Base-by-base conservation (phyloP, 1,140 invertebrate genomes). In the Akabosia matsudoensis region DNA sequence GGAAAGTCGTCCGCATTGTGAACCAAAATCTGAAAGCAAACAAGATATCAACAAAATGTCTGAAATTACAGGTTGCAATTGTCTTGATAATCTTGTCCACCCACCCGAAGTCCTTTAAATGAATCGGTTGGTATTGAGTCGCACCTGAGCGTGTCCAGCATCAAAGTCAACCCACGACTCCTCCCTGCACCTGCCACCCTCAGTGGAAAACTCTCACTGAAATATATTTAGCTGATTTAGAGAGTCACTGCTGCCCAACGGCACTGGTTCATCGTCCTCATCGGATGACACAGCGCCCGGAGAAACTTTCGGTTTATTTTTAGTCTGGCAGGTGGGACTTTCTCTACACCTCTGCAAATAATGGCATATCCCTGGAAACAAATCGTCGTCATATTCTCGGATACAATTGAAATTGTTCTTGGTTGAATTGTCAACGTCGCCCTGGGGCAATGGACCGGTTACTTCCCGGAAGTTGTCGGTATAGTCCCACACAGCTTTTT, bases 401-500 rank as follows among this genome's bases (percentile, higher is more conserved):
- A 72, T 51, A 28, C 70, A 72, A 24, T 45, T 72, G 37, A 72
- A 72, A 22, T 24, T 72, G 70, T 72, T 24, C 13, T 18, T 2
- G 3, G 70, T 37, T 2, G n/a, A 4, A 22, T n/a, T 45, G 7
- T 72, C 70, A 2, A 24, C 33, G 2, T 54, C 56, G 33, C 2
- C 61, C 51, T 70, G 31, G 4, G 14, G 1, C 14, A 28, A n/a
- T 13, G 1, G 24, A 34, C 74, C 52, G 31, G 33, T 72, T 51
- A 37, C 4, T 7, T 22, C n/a, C 14, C 52, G 52, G n/a, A 70
- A 67, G 13, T 67, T 70, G 52, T 76, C 67, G n/a, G 67, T 76
- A 22, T 79, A 82, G 37, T 82, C 76, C 76, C 78, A 81, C 33
- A 82, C 79, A 28, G 79, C 81, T 71, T 79, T 76, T 73, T 82